phyloP scores from a whole-genome alignment of 2,113 vertebrate genomes.

The Cromileptes altivelis region DNA sequence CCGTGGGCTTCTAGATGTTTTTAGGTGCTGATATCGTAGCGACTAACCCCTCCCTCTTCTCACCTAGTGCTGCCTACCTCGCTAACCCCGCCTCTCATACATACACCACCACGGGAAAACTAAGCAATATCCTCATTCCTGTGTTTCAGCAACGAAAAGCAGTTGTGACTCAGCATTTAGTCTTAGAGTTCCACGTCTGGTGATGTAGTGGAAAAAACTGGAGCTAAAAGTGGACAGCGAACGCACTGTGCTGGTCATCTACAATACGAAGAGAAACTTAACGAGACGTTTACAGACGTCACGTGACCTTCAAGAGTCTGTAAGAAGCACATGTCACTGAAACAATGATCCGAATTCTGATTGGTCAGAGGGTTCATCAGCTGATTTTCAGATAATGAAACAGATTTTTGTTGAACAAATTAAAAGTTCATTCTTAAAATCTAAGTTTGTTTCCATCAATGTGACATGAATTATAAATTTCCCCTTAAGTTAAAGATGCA shows the following conservation, averaged over 20 bases:
- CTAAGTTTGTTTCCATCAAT: background rate
- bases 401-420: no score
- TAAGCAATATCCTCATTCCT: slow-evolving; percentile 39
- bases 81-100: slow-evolving; percentile 24
- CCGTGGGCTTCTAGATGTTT: slow-evolving; percentile 67
- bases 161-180: background rate
- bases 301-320: background rate
- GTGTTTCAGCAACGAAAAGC: background rate
- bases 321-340: background rate
- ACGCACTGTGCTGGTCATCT: no score
- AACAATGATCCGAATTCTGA: no score
- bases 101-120: slow-evolving; percentile 11
- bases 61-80: slow-evolving; percentile 70
- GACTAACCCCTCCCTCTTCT: slow-evolving; percentile 3
- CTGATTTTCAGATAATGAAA: no score
- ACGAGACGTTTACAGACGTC: background rate
- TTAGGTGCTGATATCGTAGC: slow-evolving; percentile 80
- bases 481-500: no score
- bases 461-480: background rate
- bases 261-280: no score
- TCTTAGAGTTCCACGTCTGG: background rate
- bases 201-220: background rate
- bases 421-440: background rate
- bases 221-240: no score
- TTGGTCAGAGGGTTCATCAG: no score